Conservation (phyloP, 2,888 invertebrate genomes). For the Yponomeuta plumbellus region DNA sequence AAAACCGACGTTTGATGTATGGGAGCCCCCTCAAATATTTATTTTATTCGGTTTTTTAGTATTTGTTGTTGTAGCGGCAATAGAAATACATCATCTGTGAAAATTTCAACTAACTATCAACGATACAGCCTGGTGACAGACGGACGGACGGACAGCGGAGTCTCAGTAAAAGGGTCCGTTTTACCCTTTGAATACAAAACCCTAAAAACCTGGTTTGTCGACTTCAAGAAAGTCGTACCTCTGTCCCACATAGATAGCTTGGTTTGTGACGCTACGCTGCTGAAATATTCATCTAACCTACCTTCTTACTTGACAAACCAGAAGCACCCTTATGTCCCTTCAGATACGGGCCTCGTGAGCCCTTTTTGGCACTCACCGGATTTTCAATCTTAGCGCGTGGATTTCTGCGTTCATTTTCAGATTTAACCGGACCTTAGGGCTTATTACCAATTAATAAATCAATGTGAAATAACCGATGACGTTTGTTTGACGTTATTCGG, state of each 20-base stretch:
- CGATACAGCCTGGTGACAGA: no score
- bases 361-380: neutral
- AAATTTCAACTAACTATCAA: no score
- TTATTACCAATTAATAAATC: neutral
- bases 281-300: constrained; percentile 32
- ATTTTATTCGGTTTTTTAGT: no score
- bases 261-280: constrained; percentile 16
- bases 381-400: neutral
- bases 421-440: neutral
- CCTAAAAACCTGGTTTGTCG: no score
- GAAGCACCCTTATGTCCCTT: neutral
- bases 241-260: neutral
- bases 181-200: no score
- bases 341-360: neutral
- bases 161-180: no score
- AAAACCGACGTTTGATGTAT: no score
- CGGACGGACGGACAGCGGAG: no score
- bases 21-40: no score
- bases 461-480: neutral
- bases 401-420: neutral
- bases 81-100: no score
- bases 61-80: no score
- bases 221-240: neutral
- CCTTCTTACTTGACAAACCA: constrained; percentile 10
- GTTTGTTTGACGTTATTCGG: no score